Conservation (phyloP, 2,888 invertebrate genomes). For the Furcula furcula region DNA sequence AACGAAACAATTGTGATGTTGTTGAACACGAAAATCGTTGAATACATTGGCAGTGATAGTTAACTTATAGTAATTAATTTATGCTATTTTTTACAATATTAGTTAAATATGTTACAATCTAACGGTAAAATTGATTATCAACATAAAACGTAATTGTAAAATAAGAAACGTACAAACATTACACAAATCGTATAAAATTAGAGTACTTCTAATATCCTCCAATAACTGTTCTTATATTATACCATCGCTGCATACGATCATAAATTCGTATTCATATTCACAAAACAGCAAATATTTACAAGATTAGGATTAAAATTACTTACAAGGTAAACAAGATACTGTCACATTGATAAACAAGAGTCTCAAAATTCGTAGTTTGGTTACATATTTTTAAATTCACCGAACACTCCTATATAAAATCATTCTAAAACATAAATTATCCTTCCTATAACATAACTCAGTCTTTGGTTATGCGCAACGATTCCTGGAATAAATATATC, state of each 20-base stretch:
- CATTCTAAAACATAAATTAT: no score
- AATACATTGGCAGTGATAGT: conserved; percentile 70
- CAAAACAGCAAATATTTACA: conserved; percentile 30
- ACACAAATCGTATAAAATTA: background rate
- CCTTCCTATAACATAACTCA: conserved; percentile 11
- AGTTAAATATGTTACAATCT: conserved; percentile 37
- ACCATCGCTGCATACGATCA: conserved; percentile 2
- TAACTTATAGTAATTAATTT: conserved; percentile 38
- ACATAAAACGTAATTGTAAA: conserved; percentile 5
- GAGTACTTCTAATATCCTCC: background rate
- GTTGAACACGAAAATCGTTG: conserved; percentile 44
- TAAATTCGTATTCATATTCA: conserved; percentile 9
- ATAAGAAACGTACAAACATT: background rate
- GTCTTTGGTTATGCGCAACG: conserved; percentile 21
- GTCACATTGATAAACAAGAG: conserved; percentile 13
- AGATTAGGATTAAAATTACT: conserved; percentile 10
- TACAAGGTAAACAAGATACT: conserved; percentile 19
- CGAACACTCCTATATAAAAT: no score
- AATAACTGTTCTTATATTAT: background rate
- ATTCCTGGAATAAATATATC: conserved; percentile 5
- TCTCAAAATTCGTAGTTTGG: background rate
- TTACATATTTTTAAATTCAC: no score
- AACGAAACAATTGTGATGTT: conserved; percentile 29
- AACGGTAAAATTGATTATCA: conserved; percentile 26
- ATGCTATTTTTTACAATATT: conserved; percentile 31